phyloP scores from a whole-genome alignment of 2,888 invertebrate genomes.

The Troides aeacus region DNA sequence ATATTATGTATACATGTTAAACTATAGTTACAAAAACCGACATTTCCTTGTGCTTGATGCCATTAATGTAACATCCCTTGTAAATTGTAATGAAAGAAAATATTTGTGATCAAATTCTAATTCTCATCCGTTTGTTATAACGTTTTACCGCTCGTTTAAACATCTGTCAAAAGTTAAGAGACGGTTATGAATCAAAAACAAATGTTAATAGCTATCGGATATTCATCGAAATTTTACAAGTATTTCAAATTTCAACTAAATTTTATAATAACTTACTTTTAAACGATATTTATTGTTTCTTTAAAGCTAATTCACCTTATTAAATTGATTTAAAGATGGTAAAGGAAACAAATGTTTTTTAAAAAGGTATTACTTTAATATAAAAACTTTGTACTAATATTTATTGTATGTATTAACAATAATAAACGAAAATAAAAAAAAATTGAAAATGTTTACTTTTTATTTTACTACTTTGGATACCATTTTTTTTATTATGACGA shows the following conservation, averaged over 20 bases:
- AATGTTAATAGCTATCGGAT: not conserved
- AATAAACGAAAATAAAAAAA: too few relatives aligned
- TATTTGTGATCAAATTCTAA: not conserved
- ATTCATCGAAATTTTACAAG: not conserved
- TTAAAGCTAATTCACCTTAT: too few relatives aligned
- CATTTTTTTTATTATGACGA: too few relatives aligned
- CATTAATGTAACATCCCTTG: not conserved
- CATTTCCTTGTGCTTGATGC: constrained; percentile 45
- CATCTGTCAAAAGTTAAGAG: not conserved
- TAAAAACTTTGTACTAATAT: too few relatives aligned
- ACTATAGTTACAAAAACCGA: constrained; percentile 44
- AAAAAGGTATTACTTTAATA: too few relatives aligned
- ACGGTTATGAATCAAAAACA: constrained; percentile 4
- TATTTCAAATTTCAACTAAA: not conserved
- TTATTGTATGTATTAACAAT: too few relatives aligned
- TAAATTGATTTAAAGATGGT: too few relatives aligned
- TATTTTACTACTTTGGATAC: too few relatives aligned
- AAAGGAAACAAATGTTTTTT: too few relatives aligned
- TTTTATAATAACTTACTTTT: not conserved
- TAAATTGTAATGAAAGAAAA: not conserved
- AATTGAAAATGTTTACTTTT: too few relatives aligned
- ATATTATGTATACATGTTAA: not conserved
- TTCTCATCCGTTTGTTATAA: not conserved
- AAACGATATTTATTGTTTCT: not conserved
- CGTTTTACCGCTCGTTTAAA: not conserved